These are phyloP conservation scores for Lycopodina hypogea DNA, from an alignment of 37 sponge, comb jelly and placozoan species.

Conservation along the genomic window DNA sequence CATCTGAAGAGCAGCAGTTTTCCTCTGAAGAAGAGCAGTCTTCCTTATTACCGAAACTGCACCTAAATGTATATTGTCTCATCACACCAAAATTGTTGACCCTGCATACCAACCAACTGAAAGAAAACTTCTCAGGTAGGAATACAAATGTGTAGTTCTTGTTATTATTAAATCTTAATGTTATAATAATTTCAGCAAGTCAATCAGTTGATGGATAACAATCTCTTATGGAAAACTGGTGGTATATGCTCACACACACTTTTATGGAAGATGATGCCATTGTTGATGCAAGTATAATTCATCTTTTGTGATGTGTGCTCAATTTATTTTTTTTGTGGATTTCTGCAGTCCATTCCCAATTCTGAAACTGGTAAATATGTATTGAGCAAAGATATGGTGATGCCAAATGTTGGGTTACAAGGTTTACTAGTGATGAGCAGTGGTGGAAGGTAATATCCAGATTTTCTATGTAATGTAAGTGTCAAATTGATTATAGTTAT, in stretches of 20 bases:
- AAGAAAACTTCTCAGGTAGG: too few relatives aligned
- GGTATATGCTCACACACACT: neutral
- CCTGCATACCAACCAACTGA: too few relatives aligned
- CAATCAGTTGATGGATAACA: neutral
- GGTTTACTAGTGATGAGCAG: neutral
- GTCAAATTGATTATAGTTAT: too few relatives aligned
- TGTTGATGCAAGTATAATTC: neutral
- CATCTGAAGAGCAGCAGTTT: constrained; percentile 1
- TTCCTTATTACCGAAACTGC: neutral
- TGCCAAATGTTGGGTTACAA: too few relatives aligned
- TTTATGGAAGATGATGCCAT: neutral
- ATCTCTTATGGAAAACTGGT: constrained; percentile 1
- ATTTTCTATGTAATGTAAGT: too few relatives aligned
- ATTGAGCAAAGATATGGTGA: neutral
- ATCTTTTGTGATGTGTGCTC: neutral
- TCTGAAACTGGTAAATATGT: neutral
- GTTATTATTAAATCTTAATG: too few relatives aligned
- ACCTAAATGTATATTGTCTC: too few relatives aligned
- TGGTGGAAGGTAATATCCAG: too few relatives aligned
- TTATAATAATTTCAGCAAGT: neutral
- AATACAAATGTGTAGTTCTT: too few relatives aligned
- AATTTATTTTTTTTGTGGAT: too few relatives aligned
- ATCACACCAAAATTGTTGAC: too few relatives aligned
- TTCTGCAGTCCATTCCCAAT: neutral
- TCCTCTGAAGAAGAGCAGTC: neutral